Evolutionary conservation across 2,113 vertebrate species (phyloP).

Genomic region (Oxyruncus cristatus): DNA sequence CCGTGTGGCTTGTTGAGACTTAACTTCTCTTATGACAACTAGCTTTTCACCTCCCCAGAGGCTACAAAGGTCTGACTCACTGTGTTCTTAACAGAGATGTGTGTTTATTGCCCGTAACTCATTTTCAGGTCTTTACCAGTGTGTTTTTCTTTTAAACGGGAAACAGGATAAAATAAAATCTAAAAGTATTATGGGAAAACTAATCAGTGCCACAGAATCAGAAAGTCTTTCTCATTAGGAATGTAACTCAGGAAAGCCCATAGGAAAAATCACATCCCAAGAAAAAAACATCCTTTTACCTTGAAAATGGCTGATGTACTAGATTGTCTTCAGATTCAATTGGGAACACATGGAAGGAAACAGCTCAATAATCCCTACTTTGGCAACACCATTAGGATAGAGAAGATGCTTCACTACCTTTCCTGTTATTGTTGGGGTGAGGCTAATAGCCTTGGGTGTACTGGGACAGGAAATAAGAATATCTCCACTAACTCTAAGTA

Average conservation of each 20-base stretch:
- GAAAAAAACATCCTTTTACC: neutral
- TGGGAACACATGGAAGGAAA: neutral
- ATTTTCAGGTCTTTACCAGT: neutral
- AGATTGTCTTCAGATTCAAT: rapidly evolving
- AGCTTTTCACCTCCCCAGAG: neutral
- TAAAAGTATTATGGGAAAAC: neutral
- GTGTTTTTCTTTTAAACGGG: neutral
- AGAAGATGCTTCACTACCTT: neutral
- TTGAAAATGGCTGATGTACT: neutral
- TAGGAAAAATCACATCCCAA: neutral
- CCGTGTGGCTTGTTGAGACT: rapidly evolving
- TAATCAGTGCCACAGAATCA: neutral
- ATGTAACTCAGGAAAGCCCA: neutral
- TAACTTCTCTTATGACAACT: neutral
- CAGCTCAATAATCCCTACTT: neutral
- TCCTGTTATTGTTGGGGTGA: neutral
- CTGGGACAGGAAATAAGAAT: neutral
- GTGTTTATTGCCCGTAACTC: neutral
- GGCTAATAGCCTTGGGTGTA: neutral
- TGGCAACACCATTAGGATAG: neutral
- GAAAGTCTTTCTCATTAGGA: neutral
- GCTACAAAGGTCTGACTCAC: neutral
- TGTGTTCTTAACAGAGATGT: neutral
- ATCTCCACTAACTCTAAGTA: neutral
- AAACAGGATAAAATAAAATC: neutral